Percentiles rank a stretch among this genome's conserved stretches.
These are phyloP conservation scores for Ditula angustiorana DNA, from an alignment of 2,888 invertebrate genomes.

Conservation along the genomic window DNA sequence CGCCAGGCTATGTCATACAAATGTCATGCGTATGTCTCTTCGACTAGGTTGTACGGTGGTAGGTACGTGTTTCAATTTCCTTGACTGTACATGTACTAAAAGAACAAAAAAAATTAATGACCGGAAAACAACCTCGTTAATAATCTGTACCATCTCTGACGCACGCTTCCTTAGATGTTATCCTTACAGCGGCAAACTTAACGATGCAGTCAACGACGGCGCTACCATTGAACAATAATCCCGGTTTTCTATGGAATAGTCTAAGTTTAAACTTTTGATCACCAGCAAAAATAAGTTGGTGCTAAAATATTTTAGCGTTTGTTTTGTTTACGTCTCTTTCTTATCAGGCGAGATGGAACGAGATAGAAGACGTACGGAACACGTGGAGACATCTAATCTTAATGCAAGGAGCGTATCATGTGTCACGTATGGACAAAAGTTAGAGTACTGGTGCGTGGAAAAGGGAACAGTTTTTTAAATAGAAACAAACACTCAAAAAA, in stretches of 20 bases:
- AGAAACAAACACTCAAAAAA: too few species aligned
- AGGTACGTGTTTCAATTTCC: too few species aligned
- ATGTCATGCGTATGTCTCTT: too few species aligned
- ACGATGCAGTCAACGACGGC: background rate
- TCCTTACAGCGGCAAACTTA: constrained; percentile 23
- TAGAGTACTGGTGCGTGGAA: constrained; percentile 17
- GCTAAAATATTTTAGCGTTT: constrained; percentile 2
- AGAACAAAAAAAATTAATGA: constrained; percentile 27
- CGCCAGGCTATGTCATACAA: too few species aligned
- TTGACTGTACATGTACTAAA: background rate
- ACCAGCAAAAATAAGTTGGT: constrained; percentile 15
- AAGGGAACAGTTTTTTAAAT: background rate
- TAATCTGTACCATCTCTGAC: constrained; percentile 18
- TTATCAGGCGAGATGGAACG: background rate
- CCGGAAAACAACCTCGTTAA: constrained; percentile 8
- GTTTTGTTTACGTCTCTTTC: constrained; percentile 14
- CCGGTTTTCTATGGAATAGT: background rate
- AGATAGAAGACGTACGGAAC: constrained; percentile 11
- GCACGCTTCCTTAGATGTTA: background rate
- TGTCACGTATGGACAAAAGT: constrained; percentile 26
- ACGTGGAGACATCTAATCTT: constrained; percentile 28
- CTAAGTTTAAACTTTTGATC: background rate
- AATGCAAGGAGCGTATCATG: constrained; percentile 28
- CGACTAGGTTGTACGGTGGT: too few species aligned
- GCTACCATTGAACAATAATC: background rate